A percentile compares a stretch with the other conserved stretches of the same genome.
phyloP scores from a whole-genome alignment of 37 sponge, comb jelly and placozoan species.

The Diacarnus erythraeanus region DNA sequence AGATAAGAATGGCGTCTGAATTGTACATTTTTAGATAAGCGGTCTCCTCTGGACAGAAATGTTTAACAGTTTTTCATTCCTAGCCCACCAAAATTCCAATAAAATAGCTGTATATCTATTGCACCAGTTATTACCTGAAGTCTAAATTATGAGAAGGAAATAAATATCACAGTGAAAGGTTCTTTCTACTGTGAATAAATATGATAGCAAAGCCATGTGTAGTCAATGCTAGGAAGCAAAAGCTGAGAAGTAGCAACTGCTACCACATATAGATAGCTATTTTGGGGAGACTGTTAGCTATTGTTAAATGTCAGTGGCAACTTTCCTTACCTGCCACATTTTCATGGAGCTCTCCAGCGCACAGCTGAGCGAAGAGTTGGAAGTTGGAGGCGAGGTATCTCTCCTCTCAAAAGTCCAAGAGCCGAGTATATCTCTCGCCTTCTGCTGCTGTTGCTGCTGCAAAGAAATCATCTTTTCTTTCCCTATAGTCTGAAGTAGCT shows the following conservation, averaged over 20 bases:
- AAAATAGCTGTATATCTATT: too few species aligned
- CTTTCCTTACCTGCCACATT: conserved; percentile 55
- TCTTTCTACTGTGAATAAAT: neutral
- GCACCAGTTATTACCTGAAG: too few species aligned
- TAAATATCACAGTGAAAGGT: neutral
- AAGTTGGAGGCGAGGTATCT: neutral
- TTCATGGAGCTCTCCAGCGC: conserved; percentile 68
- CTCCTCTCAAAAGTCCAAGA: neutral
- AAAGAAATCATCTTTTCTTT: conserved; percentile 5
- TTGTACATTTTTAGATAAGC: too few species aligned
- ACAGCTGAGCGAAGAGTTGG: conserved; percentile 30
- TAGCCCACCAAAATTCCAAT: too few species aligned
- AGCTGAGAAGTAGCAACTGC: too few species aligned
- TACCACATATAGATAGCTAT: neutral
- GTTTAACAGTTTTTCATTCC: too few species aligned
- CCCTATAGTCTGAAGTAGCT: too few species aligned
- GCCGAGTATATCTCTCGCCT: neutral
- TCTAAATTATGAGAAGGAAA: neutral
- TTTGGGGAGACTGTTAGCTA: neutral
- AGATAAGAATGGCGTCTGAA: neutral
- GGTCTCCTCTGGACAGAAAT: too few species aligned
- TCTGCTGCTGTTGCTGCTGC: conserved; percentile 13
- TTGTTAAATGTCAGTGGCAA: neutral
- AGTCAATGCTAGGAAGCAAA: too few species aligned
- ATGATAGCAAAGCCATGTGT: too few species aligned